Evolutionary conservation across 2,113 vertebrate genomes (phyloP).

Genomic region (Nothocercus julius): DNA sequence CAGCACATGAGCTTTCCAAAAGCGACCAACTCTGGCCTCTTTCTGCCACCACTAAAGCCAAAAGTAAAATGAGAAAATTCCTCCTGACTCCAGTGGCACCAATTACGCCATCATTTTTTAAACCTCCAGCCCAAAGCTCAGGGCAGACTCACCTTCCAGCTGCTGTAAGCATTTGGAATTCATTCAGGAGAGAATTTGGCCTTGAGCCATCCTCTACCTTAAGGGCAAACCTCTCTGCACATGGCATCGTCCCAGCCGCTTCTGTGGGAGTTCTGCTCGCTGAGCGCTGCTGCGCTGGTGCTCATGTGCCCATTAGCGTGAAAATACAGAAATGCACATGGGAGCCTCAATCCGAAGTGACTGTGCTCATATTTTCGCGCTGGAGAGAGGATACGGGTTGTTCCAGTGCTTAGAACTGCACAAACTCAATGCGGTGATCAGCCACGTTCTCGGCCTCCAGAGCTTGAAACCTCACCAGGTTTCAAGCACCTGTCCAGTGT

Average conservation of each 20-base stretch:
- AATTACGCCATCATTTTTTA: neutral
- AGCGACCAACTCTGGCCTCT: neutral
- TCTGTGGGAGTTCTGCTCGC: neutral
- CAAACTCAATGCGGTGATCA: neutral
- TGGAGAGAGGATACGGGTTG: neutral
- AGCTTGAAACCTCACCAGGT: neutral
- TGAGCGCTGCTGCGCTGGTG: neutral
- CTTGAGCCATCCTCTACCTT: neutral
- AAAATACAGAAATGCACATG: neutral
- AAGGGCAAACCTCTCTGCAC: neutral
- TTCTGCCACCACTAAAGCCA: neutral
- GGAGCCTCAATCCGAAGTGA: neutral
- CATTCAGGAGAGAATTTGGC: neutral
- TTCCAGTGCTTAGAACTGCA: too few relatives aligned
- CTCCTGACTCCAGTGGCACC: neutral
- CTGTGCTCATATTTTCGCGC: fast-evolving
- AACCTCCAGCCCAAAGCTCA: neutral
- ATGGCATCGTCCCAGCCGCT: neutral
- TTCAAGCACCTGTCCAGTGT: too few relatives aligned
- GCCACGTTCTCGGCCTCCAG: neutral
- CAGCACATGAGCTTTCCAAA: neutral
- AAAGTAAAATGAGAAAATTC: neutral
- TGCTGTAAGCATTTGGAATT: neutral
- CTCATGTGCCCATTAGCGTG: neutral
- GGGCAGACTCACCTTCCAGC: neutral